Percentiles rank a stretch among this genome's conserved stretches.
phyloP scores from a whole-genome alignment of 1,140 invertebrate genomes.

The Drosophila arizonae region DNA sequence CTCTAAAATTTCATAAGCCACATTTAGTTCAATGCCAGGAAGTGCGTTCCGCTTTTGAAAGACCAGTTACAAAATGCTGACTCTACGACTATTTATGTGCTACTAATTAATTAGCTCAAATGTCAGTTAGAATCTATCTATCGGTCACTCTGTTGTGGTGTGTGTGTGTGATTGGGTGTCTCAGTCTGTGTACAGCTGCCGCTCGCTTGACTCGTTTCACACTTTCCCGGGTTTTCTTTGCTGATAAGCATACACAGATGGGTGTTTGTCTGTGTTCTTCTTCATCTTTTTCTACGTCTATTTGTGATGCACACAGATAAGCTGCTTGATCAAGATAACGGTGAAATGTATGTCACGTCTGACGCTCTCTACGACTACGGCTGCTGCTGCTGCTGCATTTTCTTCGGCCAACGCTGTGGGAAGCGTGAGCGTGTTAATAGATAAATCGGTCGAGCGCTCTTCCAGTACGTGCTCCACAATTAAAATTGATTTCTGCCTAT shows the following conservation, averaged over 20 bases:
- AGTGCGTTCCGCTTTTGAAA: conserved; percentile 71
- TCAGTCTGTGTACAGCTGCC: conserved; percentile 30
- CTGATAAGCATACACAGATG: conserved; percentile 48
- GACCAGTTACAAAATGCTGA: conserved; percentile 59
- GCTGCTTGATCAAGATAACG: conserved; percentile 61
- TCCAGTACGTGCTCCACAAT: conserved; percentile 56
- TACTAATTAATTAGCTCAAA: conserved; percentile 58
- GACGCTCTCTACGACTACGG: conserved; percentile 13
- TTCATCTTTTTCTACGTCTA: neutral
- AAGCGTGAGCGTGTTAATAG: conserved; percentile 54
- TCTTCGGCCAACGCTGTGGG: conserved; percentile 8
- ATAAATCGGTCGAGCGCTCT: conserved; percentile 24
- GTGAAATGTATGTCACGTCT: conserved; percentile 74
- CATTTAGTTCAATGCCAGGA: conserved; percentile 76
- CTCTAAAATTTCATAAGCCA: conserved; percentile 70
- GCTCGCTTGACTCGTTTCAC: conserved; percentile 1
- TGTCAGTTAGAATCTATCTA: conserved; percentile 42
- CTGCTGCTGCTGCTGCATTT: conserved; percentile 28
- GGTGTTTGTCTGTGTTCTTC: neutral
- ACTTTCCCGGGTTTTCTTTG: conserved; percentile 8
- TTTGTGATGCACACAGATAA: conserved; percentile 45
- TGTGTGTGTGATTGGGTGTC: neutral
- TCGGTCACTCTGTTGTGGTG: neutral
- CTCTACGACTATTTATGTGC: neutral
- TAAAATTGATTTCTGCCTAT: conserved; percentile 65